Conservation (phyloP, 2,797 vertebrate genomes). For the Hafferia zeledoni region DNA sequence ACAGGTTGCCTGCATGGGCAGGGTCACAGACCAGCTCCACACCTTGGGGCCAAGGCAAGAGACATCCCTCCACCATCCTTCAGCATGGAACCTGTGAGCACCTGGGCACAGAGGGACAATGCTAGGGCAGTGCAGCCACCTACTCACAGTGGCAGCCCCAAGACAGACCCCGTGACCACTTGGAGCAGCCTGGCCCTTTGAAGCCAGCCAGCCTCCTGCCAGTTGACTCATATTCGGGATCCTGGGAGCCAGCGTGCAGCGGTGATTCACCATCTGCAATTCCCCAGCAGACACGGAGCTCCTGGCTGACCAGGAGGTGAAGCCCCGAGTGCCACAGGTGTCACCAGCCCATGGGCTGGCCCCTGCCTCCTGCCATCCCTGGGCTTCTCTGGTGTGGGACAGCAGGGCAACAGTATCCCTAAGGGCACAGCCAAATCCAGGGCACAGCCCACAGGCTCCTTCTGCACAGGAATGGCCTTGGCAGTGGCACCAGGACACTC, state of each 20-base stretch:
- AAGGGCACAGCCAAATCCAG: fast-evolving
- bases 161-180: fast-evolving
- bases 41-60: neutral
- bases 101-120: fast-evolving
- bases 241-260: neutral
- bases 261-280: constrained; percentile 54
- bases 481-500: neutral
- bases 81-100: fast-evolving
- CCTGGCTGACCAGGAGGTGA: neutral
- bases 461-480: fast-evolving
- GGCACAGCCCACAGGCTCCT: neutral
- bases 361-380: neutral
- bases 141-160: fast-evolving
- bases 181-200: neutral
- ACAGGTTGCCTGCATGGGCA: neutral
- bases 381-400: fast-evolving
- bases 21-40: neutral
- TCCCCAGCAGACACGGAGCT: neutral
- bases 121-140: neutral
- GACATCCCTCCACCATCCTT: fast-evolving
- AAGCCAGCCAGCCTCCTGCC: neutral
- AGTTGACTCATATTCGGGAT: constrained; percentile 9
- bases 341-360: fast-evolving
- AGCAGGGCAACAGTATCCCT: neutral
- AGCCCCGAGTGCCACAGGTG: neutral